Evolutionary conservation across 2,113 vertebrate genomes (phyloP).

Genomic region (Misgurnus anguillicaudatus): DNA sequence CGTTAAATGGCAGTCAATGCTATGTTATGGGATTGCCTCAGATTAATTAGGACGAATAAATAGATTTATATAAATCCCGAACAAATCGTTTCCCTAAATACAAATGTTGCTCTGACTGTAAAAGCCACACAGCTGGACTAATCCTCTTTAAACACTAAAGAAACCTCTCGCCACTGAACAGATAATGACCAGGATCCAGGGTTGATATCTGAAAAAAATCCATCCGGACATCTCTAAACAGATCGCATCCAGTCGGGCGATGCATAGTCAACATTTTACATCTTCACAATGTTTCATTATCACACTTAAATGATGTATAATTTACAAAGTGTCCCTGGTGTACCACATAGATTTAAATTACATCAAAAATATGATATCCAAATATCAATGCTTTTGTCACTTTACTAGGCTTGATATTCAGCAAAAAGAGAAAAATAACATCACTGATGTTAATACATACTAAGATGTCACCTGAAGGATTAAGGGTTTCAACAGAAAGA

Average conservation of each 20-base stretch:
- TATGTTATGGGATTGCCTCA: not conserved
- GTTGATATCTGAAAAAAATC: not conserved
- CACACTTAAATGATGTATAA: not conserved
- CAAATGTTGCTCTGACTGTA: slow-evolving; percentile 13
- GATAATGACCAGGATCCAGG: slow-evolving; percentile 14
- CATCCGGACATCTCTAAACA: not conserved
- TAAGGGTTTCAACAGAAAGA: not conserved
- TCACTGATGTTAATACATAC: not conserved
- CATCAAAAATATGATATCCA: not conserved
- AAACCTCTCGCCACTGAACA: not conserved
- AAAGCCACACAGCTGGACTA: slow-evolving; percentile 42
- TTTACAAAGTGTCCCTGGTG: not conserved
- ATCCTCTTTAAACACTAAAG: slow-evolving; percentile 16
- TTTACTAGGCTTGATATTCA: not conserved
- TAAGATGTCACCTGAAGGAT: not conserved
- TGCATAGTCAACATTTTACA: not conserved
- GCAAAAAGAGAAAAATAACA: not conserved
- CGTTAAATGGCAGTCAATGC: not conserved
- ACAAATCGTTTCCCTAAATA: slow-evolving; percentile 1
- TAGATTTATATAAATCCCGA: slow-evolving; percentile 11
- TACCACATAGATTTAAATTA: not conserved
- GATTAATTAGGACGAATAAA: slow-evolving; percentile 22
- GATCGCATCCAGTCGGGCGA: not conserved
- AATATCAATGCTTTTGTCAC: not conserved
- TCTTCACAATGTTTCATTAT: not conserved